Conservation (phyloP, 2,888 invertebrate species). For the Perdita meconis region DNA sequence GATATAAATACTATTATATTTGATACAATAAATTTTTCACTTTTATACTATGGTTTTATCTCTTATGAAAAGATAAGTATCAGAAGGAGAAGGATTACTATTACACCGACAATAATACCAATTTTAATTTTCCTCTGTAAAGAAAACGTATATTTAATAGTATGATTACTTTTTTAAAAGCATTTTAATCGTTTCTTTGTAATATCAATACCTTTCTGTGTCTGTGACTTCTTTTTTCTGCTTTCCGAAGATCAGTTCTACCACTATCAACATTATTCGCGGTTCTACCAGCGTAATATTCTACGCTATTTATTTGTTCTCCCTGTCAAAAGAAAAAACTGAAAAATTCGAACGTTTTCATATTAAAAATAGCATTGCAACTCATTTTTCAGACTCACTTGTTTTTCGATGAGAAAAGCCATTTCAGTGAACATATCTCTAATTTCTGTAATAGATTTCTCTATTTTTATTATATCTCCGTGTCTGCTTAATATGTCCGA, state of each 20-base stretch:
- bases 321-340: slow-evolving; percentile 84
- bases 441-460: slow-evolving; percentile 91
- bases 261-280: slow-evolving; percentile 87
- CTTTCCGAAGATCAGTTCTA: slow-evolving; percentile 85
- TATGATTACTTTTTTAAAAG: background rate
- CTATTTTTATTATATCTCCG: slow-evolving; percentile 92
- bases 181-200: background rate
- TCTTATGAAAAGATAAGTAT: slow-evolving; percentile 73
- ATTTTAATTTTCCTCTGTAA: slow-evolving; percentile 84
- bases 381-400: slow-evolving; percentile 85
- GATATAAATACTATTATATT: slow-evolving; percentile 16
- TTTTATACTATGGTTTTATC: slow-evolving; percentile 32
- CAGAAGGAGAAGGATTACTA: slow-evolving; percentile 80
- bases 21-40: slow-evolving; percentile 41
- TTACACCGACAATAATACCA: slow-evolving; percentile 75
- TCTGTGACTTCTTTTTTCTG: slow-evolving; percentile 85
- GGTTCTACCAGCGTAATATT: slow-evolving; percentile 88
- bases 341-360: slow-evolving; percentile 5
- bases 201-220: slow-evolving; percentile 85
- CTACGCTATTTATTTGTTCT: slow-evolving; percentile 88
- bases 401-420: slow-evolving; percentile 91
- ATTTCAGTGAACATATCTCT: slow-evolving; percentile 93
- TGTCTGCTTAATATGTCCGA: slow-evolving; percentile 93
- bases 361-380: background rate
- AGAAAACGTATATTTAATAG: slow-evolving; percentile 30